Percentiles rank a stretch among this genome's conserved stretches.
phyloP scores from a whole-genome alignment of 2,797 vertebrate genomes.

The Manis crassicaudata region DNA sequence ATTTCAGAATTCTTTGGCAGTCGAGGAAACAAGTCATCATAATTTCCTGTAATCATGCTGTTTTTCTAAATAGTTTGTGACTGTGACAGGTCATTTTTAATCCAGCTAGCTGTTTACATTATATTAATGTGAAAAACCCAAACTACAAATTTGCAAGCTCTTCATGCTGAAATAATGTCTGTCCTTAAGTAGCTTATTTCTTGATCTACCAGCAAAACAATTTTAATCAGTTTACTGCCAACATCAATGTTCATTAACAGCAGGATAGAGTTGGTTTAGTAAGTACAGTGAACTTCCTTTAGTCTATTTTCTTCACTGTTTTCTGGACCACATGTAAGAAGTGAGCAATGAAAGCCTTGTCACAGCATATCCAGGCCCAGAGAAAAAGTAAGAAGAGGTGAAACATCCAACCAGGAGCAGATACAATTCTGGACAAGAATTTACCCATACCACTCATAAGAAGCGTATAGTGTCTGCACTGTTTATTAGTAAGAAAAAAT shows the following conservation, averaged over 20 bases:
- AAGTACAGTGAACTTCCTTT: slow-evolving; percentile 26
- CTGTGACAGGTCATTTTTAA: slow-evolving; percentile 77
- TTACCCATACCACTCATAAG: neutral
- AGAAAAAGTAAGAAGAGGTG: neutral
- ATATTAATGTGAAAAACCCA: slow-evolving; percentile 58
- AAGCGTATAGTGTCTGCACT: accelerated
- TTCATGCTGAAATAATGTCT: slow-evolving; percentile 62
- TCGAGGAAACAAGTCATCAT: slow-evolving; percentile 74
- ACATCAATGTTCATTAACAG: slow-evolving; percentile 24
- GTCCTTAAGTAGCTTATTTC: slow-evolving; percentile 61
- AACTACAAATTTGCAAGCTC: slow-evolving; percentile 67
- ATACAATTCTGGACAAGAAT: neutral
- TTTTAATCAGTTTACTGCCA: slow-evolving; percentile 64
- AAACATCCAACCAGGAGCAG: neutral
- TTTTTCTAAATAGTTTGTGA: slow-evolving; percentile 72
- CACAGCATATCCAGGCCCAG: no score
- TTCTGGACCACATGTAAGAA: neutral
- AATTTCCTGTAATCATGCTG: slow-evolving; percentile 70
- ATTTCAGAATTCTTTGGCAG: slow-evolving; percentile 66
- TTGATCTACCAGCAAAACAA: slow-evolving; percentile 53
- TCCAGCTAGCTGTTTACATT: slow-evolving; percentile 62
- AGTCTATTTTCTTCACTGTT: slow-evolving; percentile 42
- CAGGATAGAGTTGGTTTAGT: neutral
- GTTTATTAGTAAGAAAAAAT: no score
- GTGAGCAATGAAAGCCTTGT: neutral